These are phyloP conservation scores for Rhabdornis inornatus DNA, from an alignment of 2,113 vertebrate genomes.

Conservation along the genomic window DNA sequence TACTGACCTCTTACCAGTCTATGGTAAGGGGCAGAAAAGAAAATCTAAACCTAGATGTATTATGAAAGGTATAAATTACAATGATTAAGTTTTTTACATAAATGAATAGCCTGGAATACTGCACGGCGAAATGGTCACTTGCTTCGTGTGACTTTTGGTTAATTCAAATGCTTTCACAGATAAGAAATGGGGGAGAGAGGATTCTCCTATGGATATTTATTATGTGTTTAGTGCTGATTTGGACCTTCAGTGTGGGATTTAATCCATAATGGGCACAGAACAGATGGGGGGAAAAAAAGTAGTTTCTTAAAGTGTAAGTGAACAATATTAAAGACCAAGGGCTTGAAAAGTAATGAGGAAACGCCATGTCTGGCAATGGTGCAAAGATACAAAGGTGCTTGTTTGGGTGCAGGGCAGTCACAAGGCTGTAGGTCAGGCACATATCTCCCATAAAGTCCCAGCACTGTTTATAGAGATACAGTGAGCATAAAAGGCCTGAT, in stretches of 20 bases:
- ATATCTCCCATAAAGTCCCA: fast-evolving
- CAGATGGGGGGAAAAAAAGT: fast-evolving
- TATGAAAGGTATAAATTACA: neutral
- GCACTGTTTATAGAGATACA: neutral
- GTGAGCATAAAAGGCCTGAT: neutral
- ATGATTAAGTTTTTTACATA: neutral
- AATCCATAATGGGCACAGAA: neutral
- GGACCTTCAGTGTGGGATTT: neutral
- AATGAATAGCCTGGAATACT: neutral
- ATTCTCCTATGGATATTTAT: neutral
- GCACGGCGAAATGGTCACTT: neutral
- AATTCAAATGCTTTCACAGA: neutral
- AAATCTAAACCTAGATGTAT: neutral
- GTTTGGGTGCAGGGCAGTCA: neutral
- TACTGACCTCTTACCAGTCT: neutral
- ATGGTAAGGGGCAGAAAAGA: neutral
- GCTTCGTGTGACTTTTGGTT: neutral
- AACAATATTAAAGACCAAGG: neutral
- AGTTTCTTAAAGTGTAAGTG: neutral
- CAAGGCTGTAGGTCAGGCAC: neutral
- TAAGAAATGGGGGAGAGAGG: neutral
- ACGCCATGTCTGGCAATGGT: neutral
- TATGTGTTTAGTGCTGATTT: neutral
- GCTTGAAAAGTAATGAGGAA: neutral
- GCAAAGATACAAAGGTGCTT: neutral